Conservation (phyloP, 1,140 invertebrate genomes). For the Pentalonia nigronervosa region DNA sequence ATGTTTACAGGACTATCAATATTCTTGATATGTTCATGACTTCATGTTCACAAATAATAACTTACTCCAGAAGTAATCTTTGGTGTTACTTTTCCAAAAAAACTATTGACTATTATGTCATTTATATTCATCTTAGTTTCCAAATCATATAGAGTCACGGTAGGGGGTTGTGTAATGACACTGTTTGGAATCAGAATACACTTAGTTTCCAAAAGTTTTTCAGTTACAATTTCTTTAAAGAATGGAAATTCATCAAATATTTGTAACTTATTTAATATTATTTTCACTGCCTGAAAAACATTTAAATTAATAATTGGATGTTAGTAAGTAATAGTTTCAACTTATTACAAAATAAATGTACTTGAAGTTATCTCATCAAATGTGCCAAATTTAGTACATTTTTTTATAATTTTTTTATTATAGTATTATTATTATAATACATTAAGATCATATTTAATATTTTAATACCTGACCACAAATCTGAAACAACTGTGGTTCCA, state of each 20-base stretch:
- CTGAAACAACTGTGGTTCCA: background rate
- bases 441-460: background rate
- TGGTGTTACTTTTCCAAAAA: background rate
- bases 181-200: background rate
- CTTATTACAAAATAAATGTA: background rate
- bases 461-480: background rate
- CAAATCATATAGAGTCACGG: background rate
- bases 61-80: background rate
- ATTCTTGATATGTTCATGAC: too few species aligned
- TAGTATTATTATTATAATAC: too few species aligned
- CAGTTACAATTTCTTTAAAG: slow-evolving; percentile 13
- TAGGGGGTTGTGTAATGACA: background rate
- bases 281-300: background rate
- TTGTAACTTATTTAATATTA: background rate
- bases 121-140: slow-evolving; percentile 1
- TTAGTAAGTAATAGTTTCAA: background rate
- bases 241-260: slow-evolving; percentile 2
- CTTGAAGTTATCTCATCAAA: background rate
- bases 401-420: too few species aligned
- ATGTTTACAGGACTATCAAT: too few species aligned
- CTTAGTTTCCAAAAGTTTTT: background rate
- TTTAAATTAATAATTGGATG: background rate
- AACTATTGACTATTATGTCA: background rate
- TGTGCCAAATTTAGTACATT: background rate
- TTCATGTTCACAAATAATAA: background rate